A percentile compares a stretch with the other conserved stretches of the same genome.
Conservation (phyloP, 1,140 invertebrate species). For the Caenorhabditis inopinata region DNA sequence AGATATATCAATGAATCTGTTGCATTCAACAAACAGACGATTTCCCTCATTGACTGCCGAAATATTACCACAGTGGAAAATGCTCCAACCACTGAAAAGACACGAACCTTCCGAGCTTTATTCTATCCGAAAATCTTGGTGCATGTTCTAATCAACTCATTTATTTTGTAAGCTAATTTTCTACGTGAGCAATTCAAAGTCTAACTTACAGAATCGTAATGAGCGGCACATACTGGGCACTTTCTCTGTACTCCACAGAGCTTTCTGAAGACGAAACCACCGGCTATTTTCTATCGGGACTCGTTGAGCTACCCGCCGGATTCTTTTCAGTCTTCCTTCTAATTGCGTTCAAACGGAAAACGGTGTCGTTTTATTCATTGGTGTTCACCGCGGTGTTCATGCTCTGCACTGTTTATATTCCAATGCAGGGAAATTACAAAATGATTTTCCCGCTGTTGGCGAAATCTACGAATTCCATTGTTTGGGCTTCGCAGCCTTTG, state of each 20-base stretch:
- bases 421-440: background rate
- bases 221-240: slow-evolving; percentile 49
- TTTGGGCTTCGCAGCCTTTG: slow-evolving; percentile 29
- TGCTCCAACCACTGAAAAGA: background rate
- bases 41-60: slow-evolving; percentile 9
- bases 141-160: slow-evolving; percentile 42
- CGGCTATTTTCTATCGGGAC: slow-evolving; percentile 48
- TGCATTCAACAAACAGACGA: background rate
- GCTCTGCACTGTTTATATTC: slow-evolving; percentile 3
- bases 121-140: slow-evolving; percentile 37
- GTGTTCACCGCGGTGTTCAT: background rate
- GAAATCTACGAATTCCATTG: slow-evolving; percentile 28
- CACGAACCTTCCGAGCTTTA: slow-evolving; percentile 39
- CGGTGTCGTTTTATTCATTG: background rate
- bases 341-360: slow-evolving; percentile 20
- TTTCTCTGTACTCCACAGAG: slow-evolving; percentile 50
- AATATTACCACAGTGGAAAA: background rate
- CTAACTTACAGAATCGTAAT: slow-evolving; percentile 45
- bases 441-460: slow-evolving; percentile 29
- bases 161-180: slow-evolving; percentile 43
- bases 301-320: slow-evolving; percentile 47
- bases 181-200: background rate
- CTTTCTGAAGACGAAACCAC: slow-evolving; percentile 50
- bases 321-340: slow-evolving; percentile 43
- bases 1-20: background rate